Conservation (phyloP, 2,888 invertebrate species). For the Agrilus biguttatus region DNA sequence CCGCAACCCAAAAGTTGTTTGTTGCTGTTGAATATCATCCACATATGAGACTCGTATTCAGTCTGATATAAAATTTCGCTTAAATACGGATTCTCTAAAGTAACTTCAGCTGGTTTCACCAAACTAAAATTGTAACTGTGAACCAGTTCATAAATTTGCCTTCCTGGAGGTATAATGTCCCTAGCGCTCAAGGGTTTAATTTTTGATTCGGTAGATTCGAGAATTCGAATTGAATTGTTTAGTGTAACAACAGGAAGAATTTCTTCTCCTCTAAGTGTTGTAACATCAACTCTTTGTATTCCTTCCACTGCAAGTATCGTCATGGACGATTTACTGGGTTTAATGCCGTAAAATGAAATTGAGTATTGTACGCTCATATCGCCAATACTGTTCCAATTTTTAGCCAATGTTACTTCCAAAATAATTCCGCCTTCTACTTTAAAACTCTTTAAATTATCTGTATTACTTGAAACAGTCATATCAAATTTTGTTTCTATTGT, state of each 20-base stretch:
- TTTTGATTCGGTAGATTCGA: conserved; percentile 62
- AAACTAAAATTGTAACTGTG: conserved; percentile 78
- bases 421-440: conserved; percentile 63
- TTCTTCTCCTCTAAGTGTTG: conserved; percentile 63
- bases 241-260: conserved; percentile 59
- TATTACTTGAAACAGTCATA: conserved; percentile 52
- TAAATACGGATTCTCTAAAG: conserved; percentile 64
- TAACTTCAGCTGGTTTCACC: conserved; percentile 67
- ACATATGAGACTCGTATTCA: conserved; percentile 90
- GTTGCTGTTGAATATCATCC: conserved; percentile 87
- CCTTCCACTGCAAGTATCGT: conserved; percentile 66
- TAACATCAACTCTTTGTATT: conserved; percentile 55
- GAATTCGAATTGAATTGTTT: conserved; percentile 57
- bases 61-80: conserved; percentile 87
- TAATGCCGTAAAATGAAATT: conserved; percentile 70
- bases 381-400: conserved; percentile 90
- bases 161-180: conserved; percentile 72
- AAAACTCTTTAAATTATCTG: conserved; percentile 56
- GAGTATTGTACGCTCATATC: conserved; percentile 59
- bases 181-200: conserved; percentile 64
- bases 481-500: conserved; percentile 66
- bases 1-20: conserved; percentile 77
- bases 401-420: conserved; percentile 79
- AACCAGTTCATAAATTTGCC: conserved; percentile 84
- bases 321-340: conserved; percentile 46